phyloP scores from a whole-genome alignment of 2,797 vertebrate genomes.

The Dendrocincla fuliginosa region DNA sequence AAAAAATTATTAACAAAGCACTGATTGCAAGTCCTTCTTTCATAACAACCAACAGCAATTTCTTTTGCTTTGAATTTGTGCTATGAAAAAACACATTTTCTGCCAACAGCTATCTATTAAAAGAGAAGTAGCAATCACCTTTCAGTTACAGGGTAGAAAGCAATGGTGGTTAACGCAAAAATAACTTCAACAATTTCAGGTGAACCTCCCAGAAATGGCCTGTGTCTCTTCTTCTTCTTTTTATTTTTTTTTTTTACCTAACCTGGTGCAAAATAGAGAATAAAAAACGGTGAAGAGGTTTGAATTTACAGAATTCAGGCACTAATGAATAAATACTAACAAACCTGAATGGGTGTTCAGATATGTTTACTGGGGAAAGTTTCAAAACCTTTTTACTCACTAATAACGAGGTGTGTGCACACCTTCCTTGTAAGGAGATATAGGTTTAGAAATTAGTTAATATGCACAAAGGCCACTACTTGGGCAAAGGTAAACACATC shows the following conservation, averaged over 20 bases:
- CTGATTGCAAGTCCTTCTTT: neutral
- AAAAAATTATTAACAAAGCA: neutral
- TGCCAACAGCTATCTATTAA: neutral
- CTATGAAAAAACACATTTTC: neutral
- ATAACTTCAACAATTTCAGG: neutral
- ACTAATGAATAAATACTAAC: rapidly evolving
- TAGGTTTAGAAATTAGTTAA: neutral
- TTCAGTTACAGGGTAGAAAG: neutral
- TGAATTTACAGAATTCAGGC: neutral
- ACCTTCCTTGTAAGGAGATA: neutral
- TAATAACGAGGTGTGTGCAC: rapidly evolving
- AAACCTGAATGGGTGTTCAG: neutral
- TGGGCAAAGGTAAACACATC: neutral
- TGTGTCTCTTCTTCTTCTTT: neutral
- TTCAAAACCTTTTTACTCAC: neutral
- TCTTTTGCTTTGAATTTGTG: neutral
- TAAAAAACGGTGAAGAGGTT: neutral
- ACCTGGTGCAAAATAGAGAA: neutral
- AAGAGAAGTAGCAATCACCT: neutral
- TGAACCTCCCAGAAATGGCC: neutral
- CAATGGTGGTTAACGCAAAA: neutral
- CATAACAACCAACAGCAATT: neutral
- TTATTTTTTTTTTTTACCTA: neutral
- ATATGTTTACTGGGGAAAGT: neutral
- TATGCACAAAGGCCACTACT: neutral